Base-by-base conservation (phyloP, 2,888 invertebrate species). In the Amphipyra berbera region DNA sequence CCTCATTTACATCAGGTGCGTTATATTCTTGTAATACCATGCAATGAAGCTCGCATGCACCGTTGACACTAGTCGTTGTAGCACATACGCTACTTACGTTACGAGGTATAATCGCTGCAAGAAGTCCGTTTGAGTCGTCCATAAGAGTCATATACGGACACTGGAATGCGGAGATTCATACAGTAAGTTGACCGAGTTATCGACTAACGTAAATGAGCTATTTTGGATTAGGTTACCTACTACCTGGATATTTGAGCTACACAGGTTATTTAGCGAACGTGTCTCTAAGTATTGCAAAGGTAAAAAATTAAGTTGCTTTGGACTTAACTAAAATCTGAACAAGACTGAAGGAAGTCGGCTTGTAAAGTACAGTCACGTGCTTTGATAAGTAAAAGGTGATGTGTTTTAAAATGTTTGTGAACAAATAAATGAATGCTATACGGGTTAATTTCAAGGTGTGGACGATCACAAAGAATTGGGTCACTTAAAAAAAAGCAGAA, bases 121-220 rank as follows among this genome's bases (percentile, higher is more conserved):
- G 37, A 71, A 70, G 41, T 70, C 35, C 30, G 49, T 46, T 58
- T 40, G 54, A 63, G 46, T 52, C 58, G 52, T 53, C 15, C 33
- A 33, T 41, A 38, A 8, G 47, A 33, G 49, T 15, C 42, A 46
- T 56, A 54, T 52, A 53, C 50, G 35, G 70, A 62, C 38, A 41
- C 42, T 57, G 76, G 71, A 71, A 75, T 71, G 76, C 76, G 71
- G 70, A 74, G 70, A 57, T 6, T 30, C 21, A 21, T 40, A 30
- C 69, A 47, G 41, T 30, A 7, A 15, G 40, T 50, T 75, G 76
- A 70, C 71, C 76, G 40, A 58, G 45, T 74, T 69, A 21, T 61
- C 33, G 41, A 38, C 33, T 41, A 49, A 53, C n/a, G 45, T 42
- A 15, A 41, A 52, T 45, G 30, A 50, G 35, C 8, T 44, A 35